phyloP scores from a whole-genome alignment of 30 jellyfish, hydroid and myxozoan species.

The Hydra vulgaris region DNA sequence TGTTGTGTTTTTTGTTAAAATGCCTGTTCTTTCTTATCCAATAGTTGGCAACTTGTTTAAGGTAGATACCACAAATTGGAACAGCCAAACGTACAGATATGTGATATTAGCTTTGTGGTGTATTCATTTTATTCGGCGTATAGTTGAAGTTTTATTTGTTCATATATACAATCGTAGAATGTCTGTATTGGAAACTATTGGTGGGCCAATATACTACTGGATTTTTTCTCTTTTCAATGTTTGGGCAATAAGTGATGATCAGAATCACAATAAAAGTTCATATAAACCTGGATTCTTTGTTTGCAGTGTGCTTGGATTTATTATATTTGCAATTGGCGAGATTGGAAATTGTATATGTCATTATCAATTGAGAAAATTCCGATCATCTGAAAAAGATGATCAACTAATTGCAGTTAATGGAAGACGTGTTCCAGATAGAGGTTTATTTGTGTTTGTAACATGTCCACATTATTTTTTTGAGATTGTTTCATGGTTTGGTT shows the following conservation, averaged over 20 bases:
- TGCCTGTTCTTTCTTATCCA: constrained; percentile 58
- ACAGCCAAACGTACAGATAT: background rate
- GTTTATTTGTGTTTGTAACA: constrained; percentile 25
- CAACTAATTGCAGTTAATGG: constrained; percentile 39
- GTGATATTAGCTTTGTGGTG: constrained; percentile 47
- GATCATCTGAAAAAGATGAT: constrained; percentile 29
- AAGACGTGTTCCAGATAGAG: constrained; percentile 61
- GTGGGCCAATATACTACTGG: constrained; percentile 88
- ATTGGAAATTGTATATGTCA: constrained; percentile 69
- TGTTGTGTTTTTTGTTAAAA: constrained; percentile 21
- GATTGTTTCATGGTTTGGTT: constrained; percentile 70
- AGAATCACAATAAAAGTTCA: background rate
- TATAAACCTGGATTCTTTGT: constrained; percentile 11
- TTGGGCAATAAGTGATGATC: constrained; percentile 40
- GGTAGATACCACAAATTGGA: background rate
- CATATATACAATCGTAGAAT: constrained; percentile 64
- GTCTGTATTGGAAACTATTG: constrained; percentile 64
- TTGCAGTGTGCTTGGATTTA: constrained; percentile 30
- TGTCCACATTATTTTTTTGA: constrained; percentile 85
- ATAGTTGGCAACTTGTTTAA: constrained; percentile 30
- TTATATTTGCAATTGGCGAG: constrained; percentile 48
- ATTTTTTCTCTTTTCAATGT: constrained; percentile 37
- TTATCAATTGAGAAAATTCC: constrained; percentile 40
- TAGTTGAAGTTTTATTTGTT: constrained; percentile 62
- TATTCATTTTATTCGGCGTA: constrained; percentile 54